phyloP scores from a whole-genome alignment of 2,797 vertebrate genomes.

The Arctocebus calabarensis region DNA sequence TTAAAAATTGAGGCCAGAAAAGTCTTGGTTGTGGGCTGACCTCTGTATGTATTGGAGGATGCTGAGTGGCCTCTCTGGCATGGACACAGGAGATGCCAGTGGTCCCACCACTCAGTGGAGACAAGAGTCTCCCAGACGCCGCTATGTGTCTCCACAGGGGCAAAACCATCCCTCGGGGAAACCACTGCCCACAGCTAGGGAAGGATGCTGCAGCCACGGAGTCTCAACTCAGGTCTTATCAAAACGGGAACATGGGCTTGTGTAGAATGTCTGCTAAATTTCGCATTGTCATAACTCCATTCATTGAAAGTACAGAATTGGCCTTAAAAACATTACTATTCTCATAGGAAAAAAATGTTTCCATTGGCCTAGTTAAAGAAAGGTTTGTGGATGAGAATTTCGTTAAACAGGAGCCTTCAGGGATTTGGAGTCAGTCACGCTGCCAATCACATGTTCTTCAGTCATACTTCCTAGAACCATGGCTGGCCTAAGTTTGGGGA shows the following conservation, averaged over 20 bases:
- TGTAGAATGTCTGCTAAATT: neutral
- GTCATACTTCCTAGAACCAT: neutral
- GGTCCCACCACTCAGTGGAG: accelerated
- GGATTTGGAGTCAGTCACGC: neutral
- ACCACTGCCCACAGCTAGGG: neutral
- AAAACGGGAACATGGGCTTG: neutral
- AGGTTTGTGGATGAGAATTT: neutral
- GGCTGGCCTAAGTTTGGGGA: neutral
- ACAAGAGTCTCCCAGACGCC: neutral
- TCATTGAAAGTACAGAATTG: neutral
- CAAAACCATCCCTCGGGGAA: neutral
- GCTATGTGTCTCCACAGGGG: neutral
- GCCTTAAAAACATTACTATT: neutral
- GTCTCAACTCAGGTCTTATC: neutral
- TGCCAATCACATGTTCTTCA: neutral
- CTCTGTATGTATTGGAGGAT: accelerated
- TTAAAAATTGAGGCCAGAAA: neutral
- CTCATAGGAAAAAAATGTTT: neutral
- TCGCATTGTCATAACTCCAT: neutral
- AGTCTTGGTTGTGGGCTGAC: too few species aligned
- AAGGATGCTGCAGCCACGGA: neutral
- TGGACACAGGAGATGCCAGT: accelerated
- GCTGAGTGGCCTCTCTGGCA: too few species aligned
- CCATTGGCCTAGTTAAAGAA: neutral
- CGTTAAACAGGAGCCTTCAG: neutral